These are phyloP conservation scores for Drosophila flavopinicola DNA, from an alignment of 2,888 invertebrate genomes.

Conservation along the genomic window DNA sequence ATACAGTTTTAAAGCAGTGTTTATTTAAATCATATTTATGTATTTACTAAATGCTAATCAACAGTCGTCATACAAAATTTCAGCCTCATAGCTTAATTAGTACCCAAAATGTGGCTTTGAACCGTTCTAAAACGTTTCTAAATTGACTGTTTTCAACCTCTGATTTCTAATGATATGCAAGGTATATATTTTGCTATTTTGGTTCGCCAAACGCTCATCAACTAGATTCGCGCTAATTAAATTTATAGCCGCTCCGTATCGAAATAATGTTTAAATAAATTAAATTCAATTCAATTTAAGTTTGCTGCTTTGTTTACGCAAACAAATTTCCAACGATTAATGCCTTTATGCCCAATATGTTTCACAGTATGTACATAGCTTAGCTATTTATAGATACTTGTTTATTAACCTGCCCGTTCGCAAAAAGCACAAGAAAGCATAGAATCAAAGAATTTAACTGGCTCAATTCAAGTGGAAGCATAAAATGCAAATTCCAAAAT, in stretches of 20 bases:
- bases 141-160: too few species aligned
- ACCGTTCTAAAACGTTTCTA: too few species aligned
- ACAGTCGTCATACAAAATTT: too few species aligned
- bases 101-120: too few species aligned
- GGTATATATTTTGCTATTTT: too few species aligned
- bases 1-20: too few species aligned
- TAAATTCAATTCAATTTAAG: background rate
- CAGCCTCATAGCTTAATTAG: too few species aligned
- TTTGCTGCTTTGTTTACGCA: slow-evolving; percentile 10
- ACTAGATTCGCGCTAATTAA: background rate
- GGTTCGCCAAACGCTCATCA: too few species aligned
- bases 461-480: slow-evolving; percentile 52
- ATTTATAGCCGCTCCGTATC: background rate
- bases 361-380: slow-evolving; percentile 1
- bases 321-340: slow-evolving; percentile 6
- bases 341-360: background rate
- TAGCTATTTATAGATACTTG: slow-evolving; percentile 23
- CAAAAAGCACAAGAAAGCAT: background rate
- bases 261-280: background rate
- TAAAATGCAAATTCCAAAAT: slow-evolving; percentile 42
- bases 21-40: too few species aligned
- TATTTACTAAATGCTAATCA: too few species aligned
- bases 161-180: too few species aligned
- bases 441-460: slow-evolving; percentile 32
- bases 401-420: slow-evolving; percentile 9